Evolutionary conservation across 2,797 vertebrate species (phyloP).

Genomic region (Halcyon leucocephala): DNA sequence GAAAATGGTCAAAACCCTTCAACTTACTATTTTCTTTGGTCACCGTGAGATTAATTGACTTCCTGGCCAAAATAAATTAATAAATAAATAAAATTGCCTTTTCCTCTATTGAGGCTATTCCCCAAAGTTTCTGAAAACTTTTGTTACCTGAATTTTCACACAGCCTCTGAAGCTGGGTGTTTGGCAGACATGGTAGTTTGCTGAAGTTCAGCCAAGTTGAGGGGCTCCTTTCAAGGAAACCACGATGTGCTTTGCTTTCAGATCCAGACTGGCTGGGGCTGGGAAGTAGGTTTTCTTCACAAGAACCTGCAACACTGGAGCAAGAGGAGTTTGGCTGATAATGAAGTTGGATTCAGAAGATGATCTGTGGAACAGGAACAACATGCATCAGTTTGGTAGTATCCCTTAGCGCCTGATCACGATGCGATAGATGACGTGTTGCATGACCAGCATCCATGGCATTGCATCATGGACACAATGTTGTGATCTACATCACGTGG

Average conservation of each 20-base stretch:
- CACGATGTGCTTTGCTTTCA: rapidly evolving
- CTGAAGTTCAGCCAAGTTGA: rapidly evolving
- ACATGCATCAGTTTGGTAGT: rapidly evolving
- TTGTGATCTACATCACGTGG: not conserved
- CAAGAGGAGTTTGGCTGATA: rapidly evolving
- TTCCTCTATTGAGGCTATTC: not conserved
- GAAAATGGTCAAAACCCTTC: not conserved
- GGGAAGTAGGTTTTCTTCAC: not conserved
- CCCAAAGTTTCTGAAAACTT: not conserved
- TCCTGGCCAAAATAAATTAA: not conserved
- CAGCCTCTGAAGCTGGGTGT: not conserved
- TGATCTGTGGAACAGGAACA: not conserved
- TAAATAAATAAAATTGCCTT: not conserved
- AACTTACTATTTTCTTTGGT: not conserved
- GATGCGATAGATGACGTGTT: not conserved
- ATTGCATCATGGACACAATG: rapidly evolving
- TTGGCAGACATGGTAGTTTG: rapidly evolving
- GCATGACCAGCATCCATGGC: rapidly evolving
- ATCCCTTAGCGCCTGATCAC: rapidly evolving
- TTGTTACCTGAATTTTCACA: not conserved
- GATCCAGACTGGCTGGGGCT: rapidly evolving
- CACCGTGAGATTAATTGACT: not conserved
- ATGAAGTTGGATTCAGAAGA: not conserved
- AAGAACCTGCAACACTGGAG: not conserved
- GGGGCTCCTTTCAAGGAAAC: rapidly evolving